Base-by-base conservation (phyloP, 2,113 vertebrate genomes). In the Oncorhynchus kisutch region DNA sequence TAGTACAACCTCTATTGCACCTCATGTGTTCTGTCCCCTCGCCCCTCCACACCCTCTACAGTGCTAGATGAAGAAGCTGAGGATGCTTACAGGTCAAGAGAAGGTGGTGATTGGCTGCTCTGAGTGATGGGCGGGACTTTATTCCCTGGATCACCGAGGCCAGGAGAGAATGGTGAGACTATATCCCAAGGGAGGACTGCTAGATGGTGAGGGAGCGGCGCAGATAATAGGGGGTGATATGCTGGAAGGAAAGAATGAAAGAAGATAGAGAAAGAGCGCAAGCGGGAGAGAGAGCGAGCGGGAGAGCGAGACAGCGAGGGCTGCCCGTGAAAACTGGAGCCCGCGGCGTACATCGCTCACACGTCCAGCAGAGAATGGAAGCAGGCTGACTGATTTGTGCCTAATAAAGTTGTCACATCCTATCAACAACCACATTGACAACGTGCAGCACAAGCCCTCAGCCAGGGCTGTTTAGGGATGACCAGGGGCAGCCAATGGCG, bases 381-480 rank as follows among this genome's bases (percentile, higher is more conserved):
- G 71, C 67, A 54, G 18, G 78, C 75, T 1, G 22, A 72, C 83
- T 89, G 87, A 90, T 91, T 88, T 87, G 83, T 83, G 86, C 81
- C 83, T 92, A 92, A 92, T 93, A 91, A 91, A 92, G 85, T 89
- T 94, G 90, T 93, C 92, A 93, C 87, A 91, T 92, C 87, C 84
- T 83, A 92, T 93, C 92, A 91, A 84, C 78, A 12, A 78, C 82
- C 82, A 79, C 88, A 93, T 93, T 88, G 74, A 82, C 86, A 39
- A 87, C 81, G 62, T 74, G 71, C 84, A 84, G 82, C 78, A 81
- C 71, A 71, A 78, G 78, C 85, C 82, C 59, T 72, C 64, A 86
- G 87, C 85, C 86, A 76, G 76, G 73, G 74, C 72, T 71, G 72
- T 77, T 87, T 83, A 83, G 83, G 79, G 86, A 74, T 65, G 73